A percentile compares a stretch with the other conserved stretches of the same genome.
Evolutionary conservation across 2,113 vertebrate species (phyloP).

Genomic region (Pyxicephalus adspersus): DNA sequence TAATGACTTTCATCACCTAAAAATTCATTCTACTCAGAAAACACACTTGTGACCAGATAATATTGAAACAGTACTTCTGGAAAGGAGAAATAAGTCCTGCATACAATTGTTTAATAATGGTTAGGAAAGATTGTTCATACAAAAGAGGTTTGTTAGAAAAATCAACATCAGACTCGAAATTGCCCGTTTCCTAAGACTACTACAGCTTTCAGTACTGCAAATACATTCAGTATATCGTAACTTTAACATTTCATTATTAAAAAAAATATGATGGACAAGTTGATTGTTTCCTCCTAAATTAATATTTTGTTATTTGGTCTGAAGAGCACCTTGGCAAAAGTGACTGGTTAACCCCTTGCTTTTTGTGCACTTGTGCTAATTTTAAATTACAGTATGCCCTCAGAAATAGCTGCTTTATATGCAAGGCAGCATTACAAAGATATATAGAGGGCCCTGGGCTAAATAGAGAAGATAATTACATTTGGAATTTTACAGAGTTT

Average conservation of each 20-base stretch:
- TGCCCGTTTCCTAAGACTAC: no score
- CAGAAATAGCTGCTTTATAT: conserved; percentile 95
- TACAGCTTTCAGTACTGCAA: no score
- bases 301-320: not conserved
- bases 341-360: conserved; percentile 79
- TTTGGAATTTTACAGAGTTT: conserved; percentile 98
- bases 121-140: no score
- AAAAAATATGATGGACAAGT: not conserved
- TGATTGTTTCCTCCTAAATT: conserved; percentile 10
- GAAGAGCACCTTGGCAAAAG: conserved; percentile 62
- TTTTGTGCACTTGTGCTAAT: conserved; percentile 12
- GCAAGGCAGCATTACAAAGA: conserved; percentile 89
- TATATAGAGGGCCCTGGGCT: conserved; percentile 95
- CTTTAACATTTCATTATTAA: not conserved
- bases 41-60: no score
- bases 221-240: no score
- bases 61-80: no score
- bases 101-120: no score
- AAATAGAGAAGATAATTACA: conserved; percentile 99
- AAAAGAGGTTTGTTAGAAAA: no score
- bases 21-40: no score
- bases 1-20: no score
- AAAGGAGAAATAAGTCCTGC: no score
- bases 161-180: no score
- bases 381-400: conserved; percentile 66